Evolutionary conservation across 2,797 vertebrate genomes (phyloP), one percentile per base, ranked within the genome.

Genomic region (Spheniscus humboldti): DNA sequence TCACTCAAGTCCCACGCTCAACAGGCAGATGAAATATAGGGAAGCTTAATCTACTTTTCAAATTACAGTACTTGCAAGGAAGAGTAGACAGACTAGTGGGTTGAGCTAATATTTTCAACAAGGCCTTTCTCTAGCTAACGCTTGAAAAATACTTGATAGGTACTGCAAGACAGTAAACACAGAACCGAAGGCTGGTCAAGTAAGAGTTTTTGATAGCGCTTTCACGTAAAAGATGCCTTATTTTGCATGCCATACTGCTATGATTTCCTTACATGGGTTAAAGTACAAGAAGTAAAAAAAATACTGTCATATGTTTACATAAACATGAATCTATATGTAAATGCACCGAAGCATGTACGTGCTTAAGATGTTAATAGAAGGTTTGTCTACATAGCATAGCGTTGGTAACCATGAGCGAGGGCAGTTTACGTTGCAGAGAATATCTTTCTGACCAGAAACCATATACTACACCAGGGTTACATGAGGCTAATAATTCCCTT

Each of bases 271-370:
- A 25, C 8, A 8, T 4, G 16, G 15, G 14, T 27, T 55, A 9
- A 48, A 68, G 53, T 5, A 48, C 4, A 18, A 18, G 6, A n/a
- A 75, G 17, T 24, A 55, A 76, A 27, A 62, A 43, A 10, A 39
- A 48, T 27, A 53, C 11, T 53, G 13, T 41, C 33, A 4, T 10
- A 18, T 2, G 18, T 18, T 48, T 28, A 39, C 24, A 27, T 5
- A 35, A 73, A 45, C 8, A 7, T 25, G 53, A 35, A 59, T 55
- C 72, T 35, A 4, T 13, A 31, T 8, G 27, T 33, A 43, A 66
- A 52, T 7, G 18, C 47, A 60, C 10, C 20, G 24, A 63, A 57
- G 48, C 31, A 59, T 1, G 3, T 5, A 9, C 2, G 0, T 24
- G 25, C 31, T 41, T 30, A 50, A 56, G 30, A 28, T 55, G 24